Conservation (phyloP, 2,113 vertebrate genomes). For the Meleagris gallopavo region DNA sequence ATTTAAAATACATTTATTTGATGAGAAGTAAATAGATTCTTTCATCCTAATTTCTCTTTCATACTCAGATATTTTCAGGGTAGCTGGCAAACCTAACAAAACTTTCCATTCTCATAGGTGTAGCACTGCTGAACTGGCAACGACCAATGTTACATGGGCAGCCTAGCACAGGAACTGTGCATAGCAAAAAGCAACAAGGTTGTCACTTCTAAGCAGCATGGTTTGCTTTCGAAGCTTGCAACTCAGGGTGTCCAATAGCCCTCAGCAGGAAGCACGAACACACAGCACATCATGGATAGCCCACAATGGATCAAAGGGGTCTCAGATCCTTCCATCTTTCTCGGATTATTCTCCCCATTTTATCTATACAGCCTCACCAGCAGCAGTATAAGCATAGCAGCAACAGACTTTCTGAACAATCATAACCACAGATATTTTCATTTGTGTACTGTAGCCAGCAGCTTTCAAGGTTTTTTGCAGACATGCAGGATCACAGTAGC, state of each 20-base stretch:
- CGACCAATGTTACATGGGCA: neutral
- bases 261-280: neutral
- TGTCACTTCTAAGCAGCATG: neutral
- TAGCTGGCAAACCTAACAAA: neutral
- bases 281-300: fast-evolving
- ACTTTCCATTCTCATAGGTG: neutral
- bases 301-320: neutral
- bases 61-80: neutral
- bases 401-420: neutral
- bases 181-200: neutral
- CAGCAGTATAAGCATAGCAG: neutral
- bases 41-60: neutral
- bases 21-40: neutral
- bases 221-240: neutral
- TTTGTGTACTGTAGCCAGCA: too few species aligned
- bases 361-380: neutral
- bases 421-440: neutral
- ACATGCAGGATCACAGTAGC: neutral
- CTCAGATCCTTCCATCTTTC: neutral
- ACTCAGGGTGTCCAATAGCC: neutral
- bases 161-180: neutral
- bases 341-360: neutral
- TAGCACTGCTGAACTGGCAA: neutral
- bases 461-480: neutral
- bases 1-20: neutral